These are phyloP conservation scores for Drosophila hydei DNA, from an alignment of 1,140 invertebrate species.

Conservation along the genomic window DNA sequence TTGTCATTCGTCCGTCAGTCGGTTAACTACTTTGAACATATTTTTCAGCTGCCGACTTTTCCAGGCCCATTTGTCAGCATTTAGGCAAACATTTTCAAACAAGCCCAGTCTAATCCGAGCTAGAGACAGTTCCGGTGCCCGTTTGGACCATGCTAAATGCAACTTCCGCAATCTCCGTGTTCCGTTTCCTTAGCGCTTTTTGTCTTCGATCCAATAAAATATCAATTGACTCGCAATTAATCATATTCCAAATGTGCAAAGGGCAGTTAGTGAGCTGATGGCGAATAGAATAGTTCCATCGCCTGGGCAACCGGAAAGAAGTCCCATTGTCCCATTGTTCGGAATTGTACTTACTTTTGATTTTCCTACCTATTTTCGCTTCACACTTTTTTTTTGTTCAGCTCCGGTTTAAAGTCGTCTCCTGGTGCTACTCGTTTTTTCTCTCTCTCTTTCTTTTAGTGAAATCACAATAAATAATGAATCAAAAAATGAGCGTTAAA, in stretches of 20 bases:
- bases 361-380: conserved; percentile 47
- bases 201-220: conserved; percentile 74
- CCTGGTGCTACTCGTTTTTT: conserved; percentile 59
- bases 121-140: conserved; percentile 57
- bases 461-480: conserved; percentile 82
- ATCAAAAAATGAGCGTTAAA: conserved; percentile 83
- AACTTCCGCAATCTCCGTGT: conserved; percentile 59
- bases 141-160: conserved; percentile 52
- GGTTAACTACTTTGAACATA: conserved; percentile 38
- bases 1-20: conserved; percentile 45
- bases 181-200: conserved; percentile 31
- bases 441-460: conserved; percentile 36
- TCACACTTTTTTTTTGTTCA: conserved; percentile 68
- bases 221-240: conserved; percentile 83
- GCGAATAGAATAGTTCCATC: conserved; percentile 13
- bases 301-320: conserved; percentile 65
- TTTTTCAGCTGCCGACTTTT: conserved; percentile 59
- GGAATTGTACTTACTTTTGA: conserved; percentile 50
- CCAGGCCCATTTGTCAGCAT: conserved; percentile 70
- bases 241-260: conserved; percentile 78
- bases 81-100: conserved; percentile 69
- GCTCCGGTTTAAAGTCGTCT: conserved; percentile 44
- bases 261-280: conserved; percentile 20
- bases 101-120: conserved; percentile 41
- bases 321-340: conserved; percentile 66